Conservation (phyloP, 2,113 vertebrate genomes). For the Halichoerus grypus region DNA sequence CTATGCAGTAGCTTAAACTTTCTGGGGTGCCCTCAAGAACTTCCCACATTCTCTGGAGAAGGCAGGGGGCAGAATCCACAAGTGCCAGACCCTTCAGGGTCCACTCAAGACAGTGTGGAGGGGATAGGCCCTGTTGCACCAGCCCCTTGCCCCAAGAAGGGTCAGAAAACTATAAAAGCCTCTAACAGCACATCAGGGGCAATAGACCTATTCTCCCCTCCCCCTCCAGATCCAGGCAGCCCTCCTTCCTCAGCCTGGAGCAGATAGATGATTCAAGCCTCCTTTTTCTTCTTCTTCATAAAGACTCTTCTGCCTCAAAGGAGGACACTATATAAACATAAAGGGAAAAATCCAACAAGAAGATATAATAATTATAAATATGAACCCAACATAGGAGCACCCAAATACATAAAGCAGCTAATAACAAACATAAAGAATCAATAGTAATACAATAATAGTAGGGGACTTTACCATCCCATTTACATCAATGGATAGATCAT, state of each 20-base stretch:
- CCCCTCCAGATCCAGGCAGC: background rate
- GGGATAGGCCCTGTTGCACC: background rate
- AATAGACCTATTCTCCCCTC: background rate
- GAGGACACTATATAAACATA: background rate
- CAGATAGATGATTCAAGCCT: background rate
- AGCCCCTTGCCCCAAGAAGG: background rate
- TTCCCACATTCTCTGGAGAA: slow-evolving; percentile 6
- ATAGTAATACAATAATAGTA: background rate
- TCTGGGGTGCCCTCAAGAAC: background rate
- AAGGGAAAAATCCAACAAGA: background rate
- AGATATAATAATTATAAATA: background rate
- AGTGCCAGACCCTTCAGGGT: background rate
- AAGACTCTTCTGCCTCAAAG: background rate
- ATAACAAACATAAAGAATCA: background rate
- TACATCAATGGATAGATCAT: background rate
- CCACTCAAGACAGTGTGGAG: background rate
- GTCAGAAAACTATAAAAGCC: background rate
- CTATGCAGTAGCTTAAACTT: background rate
- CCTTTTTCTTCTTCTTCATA: slow-evolving; percentile 15
- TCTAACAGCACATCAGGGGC: background rate
- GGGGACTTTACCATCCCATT: background rate
- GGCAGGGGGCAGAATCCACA: background rate
- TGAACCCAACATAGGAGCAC: background rate
- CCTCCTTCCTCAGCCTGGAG: background rate
- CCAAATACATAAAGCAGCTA: background rate